phyloP scores from a whole-genome alignment of 2,888 invertebrate species.

The Pterostichus niger region DNA sequence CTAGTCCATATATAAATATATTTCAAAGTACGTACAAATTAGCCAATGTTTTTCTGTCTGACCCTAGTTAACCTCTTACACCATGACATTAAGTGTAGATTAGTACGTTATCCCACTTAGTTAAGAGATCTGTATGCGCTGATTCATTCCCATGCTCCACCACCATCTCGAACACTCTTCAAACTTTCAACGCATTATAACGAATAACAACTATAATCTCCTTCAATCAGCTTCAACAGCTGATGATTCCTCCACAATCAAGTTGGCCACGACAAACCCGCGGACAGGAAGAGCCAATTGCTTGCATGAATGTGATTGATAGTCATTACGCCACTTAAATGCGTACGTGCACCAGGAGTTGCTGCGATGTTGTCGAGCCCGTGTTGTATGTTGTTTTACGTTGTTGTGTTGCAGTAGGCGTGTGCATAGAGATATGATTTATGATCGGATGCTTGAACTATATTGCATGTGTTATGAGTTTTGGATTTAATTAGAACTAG shows the following conservation, averaged over 20 bases:
- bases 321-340: slow-evolving; percentile 70
- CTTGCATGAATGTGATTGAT: slow-evolving; percentile 72
- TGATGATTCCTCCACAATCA: slow-evolving; percentile 22
- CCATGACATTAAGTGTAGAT: slow-evolving; percentile 2
- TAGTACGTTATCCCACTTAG: slow-evolving; percentile 23
- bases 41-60: background rate
- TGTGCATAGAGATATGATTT: slow-evolving; percentile 5
- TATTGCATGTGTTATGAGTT: too few species aligned
- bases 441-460: background rate
- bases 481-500: too few species aligned
- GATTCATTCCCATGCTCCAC: slow-evolving; percentile 28
- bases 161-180: background rate
- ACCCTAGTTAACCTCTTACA: background rate
- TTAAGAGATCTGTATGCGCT: slow-evolving; percentile 5
- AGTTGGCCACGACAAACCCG: slow-evolving; percentile 67
- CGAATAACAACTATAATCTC: slow-evolving; percentile 25
- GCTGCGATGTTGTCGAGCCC: slow-evolving; percentile 2
- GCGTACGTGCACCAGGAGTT: slow-evolving; percentile 43
- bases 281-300: slow-evolving; percentile 74
- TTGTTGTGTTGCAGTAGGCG: background rate
- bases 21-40: background rate
- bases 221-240: slow-evolving; percentile 26
- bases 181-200: background rate
- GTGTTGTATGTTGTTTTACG: background rate
- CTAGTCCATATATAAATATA: background rate